phyloP scores from a whole-genome alignment of 2,113 vertebrate genomes.

The Rhinogobius similis region DNA sequence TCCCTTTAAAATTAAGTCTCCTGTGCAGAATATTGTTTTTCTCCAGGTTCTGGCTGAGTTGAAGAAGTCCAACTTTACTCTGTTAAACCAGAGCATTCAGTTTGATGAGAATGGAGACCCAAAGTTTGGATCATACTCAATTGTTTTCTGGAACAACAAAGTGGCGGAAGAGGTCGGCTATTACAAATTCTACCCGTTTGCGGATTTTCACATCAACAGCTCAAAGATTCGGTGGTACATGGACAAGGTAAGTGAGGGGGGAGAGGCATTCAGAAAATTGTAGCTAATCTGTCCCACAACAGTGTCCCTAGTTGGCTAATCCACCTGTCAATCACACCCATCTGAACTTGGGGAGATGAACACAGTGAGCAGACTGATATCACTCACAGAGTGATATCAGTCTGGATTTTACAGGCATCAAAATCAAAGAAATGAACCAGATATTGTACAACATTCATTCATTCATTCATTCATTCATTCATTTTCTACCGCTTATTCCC shows the following conservation, averaged over 20 bases:
- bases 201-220: slow-evolving; percentile 64
- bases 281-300: background rate
- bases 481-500: too few species aligned
- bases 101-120: slow-evolving; percentile 79
- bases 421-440: background rate
- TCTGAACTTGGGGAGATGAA: too few species aligned
- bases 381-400: too few species aligned
- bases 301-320: too few species aligned
- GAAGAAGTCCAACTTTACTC: slow-evolving; percentile 79
- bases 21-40: background rate
- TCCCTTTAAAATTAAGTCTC: too few species aligned
- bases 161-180: slow-evolving; percentile 68
- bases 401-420: too few species aligned
- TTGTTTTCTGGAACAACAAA: slow-evolving; percentile 80
- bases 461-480: too few species aligned
- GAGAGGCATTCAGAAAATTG: background rate
- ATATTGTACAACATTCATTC: too few species aligned
- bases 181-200: slow-evolving; percentile 55
- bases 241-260: slow-evolving; percentile 42
- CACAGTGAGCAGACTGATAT: too few species aligned
- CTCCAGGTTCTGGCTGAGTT: slow-evolving; percentile 60
- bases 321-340: too few species aligned
- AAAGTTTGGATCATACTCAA: slow-evolving; percentile 60
- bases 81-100: slow-evolving; percentile 69
- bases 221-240: slow-evolving; percentile 74